These are phyloP conservation scores for Gorsachius goisagi DNA, from an alignment of 2,113 vertebrate genomes.

Conservation along the genomic window DNA sequence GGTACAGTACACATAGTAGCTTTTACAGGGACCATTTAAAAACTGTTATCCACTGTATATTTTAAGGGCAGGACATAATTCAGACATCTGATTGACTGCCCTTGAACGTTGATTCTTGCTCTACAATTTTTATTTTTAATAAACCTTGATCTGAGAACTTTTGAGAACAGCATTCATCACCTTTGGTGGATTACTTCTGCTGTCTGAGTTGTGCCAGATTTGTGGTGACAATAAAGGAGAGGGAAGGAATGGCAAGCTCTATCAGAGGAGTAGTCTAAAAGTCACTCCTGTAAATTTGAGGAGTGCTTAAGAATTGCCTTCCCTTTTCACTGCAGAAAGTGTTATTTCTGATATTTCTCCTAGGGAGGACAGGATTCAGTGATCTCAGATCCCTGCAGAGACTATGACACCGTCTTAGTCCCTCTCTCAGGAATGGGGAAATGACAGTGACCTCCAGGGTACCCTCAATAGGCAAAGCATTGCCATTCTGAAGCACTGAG, in stretches of 20 bases:
- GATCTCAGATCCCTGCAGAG: background rate
- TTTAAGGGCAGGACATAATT: slow-evolving; percentile 41
- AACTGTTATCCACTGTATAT: background rate
- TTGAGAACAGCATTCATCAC: background rate
- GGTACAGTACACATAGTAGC: slow-evolving; percentile 18
- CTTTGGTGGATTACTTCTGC: background rate
- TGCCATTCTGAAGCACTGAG: background rate
- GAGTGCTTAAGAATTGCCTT: background rate
- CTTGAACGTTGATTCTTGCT: background rate
- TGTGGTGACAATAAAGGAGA: background rate
- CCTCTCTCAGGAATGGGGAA: background rate
- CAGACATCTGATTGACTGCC: slow-evolving; percentile 27
- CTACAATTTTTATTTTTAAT: background rate
- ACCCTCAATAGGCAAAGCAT: background rate
- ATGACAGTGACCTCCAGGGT: background rate
- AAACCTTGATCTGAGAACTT: slow-evolving; percentile 31
- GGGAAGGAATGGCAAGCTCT: background rate
- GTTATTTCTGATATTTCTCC: background rate
- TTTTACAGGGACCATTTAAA: slow-evolving; percentile 33
- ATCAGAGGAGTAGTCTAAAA: background rate
- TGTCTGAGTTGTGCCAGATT: background rate
- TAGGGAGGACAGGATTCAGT: background rate
- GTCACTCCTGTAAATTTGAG: background rate
- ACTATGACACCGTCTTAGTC: accelerated
- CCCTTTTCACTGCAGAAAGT: background rate